These are phyloP conservation scores for Mercenaria mercenaria DNA, from an alignment of 1,140 invertebrate species.

Conservation along the genomic window DNA sequence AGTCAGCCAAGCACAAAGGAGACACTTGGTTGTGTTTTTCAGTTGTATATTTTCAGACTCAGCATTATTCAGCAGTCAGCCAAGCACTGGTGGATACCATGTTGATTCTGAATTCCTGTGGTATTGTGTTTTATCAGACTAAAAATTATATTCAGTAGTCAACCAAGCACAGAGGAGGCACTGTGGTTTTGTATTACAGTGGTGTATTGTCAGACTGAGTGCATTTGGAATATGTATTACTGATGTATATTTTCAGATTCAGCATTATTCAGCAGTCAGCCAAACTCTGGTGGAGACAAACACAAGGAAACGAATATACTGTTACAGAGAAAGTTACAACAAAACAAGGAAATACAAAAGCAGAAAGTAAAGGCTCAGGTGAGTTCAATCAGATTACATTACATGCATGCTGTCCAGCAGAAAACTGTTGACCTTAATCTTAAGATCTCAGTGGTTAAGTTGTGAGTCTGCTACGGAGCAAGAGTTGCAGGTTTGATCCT, in stretches of 20 bases:
- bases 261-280: constrained; percentile 81
- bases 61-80: constrained; percentile 81
- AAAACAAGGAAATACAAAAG: constrained; percentile 56
- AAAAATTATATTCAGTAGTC: constrained; percentile 83
- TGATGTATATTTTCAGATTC: constrained; percentile 55
- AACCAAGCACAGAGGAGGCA: constrained; percentile 55
- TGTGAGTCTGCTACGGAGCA: no score
- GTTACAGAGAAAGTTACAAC: constrained; percentile 88
- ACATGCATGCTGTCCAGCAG: no score
- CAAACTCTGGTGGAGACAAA: constrained; percentile 83
- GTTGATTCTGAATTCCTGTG: no score
- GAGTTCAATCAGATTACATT: no score
- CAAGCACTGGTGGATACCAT: constrained; percentile 76
- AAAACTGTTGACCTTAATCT: no score
- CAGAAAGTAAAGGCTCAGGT: constrained; percentile 60
- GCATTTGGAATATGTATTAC: no score
- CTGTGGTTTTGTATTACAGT: neutral
- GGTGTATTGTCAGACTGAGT: constrained; percentile 61
- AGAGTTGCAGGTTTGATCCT: no score
- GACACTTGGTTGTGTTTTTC: no score
- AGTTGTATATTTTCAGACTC: constrained; percentile 51
- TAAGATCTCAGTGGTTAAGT: no score
- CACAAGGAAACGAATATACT: constrained; percentile 89
- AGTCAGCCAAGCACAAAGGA: constrained; percentile 69
- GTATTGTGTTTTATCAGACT: no score